Base-by-base conservation (phyloP, 2,888 invertebrate species). In the Schrankia costaestrigalis region DNA sequence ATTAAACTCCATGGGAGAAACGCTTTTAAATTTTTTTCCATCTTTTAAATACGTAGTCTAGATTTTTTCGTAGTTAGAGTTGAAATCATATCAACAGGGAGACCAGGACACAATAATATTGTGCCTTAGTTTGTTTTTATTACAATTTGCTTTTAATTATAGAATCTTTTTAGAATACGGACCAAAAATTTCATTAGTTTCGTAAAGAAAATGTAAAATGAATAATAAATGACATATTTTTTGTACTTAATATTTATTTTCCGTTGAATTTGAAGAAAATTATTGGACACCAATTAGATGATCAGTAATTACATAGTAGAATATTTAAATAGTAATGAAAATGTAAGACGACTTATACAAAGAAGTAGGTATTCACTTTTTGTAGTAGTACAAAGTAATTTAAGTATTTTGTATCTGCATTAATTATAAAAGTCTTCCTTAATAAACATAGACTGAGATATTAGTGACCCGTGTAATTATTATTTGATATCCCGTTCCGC, bases 341-440 rank as follows among this genome's bases (percentile, higher is more conserved):
- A 62, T 57, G 58, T 61, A 67, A 70, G n/a, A 62, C 56, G 56
- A 64, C 55, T 49, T 59, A 59, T 53, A 63, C 61, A 56, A 57
- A 54, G 54, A 64, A 59, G 56, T 66, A 57, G 63, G 56, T 61
- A 61, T 75, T 69, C 65, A n/a, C 50, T 48, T 72, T 74, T 74
- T 66, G 73, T 81, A 80, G 79, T 71, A 79, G 83, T 84, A 84
- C 80, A 85, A 84, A 81, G 68, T 55, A 73, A 61, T 60, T 56
- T 75, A 77, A 73, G 77, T 78, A 78, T 71, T 76, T 74, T 76
- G 62, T 73, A 75, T 71, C 62, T 66, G 71, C 69, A 30, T 55
- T 39, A 59, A 57, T 62, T 66, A 56, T 44, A 52, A 8, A 56
- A 52, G 84, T 85, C 85, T 86, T 85, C 85, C 85, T 78, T 64